Conservation (phyloP, 1,140 invertebrate genomes). For the Oppia nitens region DNA sequence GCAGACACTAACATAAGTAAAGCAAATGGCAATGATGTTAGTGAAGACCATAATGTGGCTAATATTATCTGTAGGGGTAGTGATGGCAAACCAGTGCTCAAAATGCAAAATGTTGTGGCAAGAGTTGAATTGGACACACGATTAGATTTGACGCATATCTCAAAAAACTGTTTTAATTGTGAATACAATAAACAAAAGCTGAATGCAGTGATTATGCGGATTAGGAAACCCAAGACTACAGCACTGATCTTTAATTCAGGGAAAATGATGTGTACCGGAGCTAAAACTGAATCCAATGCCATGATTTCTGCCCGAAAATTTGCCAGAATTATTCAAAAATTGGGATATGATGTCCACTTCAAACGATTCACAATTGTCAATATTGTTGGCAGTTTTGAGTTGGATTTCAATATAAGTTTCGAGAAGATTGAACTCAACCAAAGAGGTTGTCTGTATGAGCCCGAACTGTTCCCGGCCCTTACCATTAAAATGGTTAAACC, state of each 20-base stretch:
- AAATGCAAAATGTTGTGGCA: constrained; percentile 91
- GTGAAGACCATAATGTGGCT: too few relatives aligned
- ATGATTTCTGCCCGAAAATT: constrained; percentile 92
- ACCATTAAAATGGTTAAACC: constrained; percentile 99
- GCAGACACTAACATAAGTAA: too few relatives aligned
- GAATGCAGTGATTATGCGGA: constrained; percentile 99
- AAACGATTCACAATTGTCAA: constrained; percentile 99
- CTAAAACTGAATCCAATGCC: constrained; percentile 96
- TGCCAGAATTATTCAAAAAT: constrained; percentile 95
- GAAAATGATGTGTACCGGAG: constrained; percentile 99
- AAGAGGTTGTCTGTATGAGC: constrained; percentile 40
- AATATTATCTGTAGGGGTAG: too few relatives aligned
- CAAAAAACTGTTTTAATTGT: constrained; percentile 93
- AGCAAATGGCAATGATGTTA: too few relatives aligned
- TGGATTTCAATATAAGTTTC: constrained; percentile 33
- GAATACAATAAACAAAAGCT: constrained; percentile 99
- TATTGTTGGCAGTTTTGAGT: constrained; percentile 70
- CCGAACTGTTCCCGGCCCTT: constrained; percentile 81
- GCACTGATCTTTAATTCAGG: constrained; percentile 95
- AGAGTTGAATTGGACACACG: constrained; percentile 93
- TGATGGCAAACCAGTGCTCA: too few relatives aligned
- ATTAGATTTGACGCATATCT: constrained; percentile 90
- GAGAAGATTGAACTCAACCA: constrained; percentile 33
- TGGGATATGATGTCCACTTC: constrained; percentile 93
- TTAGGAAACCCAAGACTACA: constrained; percentile 92